These are phyloP conservation scores for Raphicerus campestris DNA, from an alignment of 2,113 vertebrate genomes.

Conservation along the genomic window DNA sequence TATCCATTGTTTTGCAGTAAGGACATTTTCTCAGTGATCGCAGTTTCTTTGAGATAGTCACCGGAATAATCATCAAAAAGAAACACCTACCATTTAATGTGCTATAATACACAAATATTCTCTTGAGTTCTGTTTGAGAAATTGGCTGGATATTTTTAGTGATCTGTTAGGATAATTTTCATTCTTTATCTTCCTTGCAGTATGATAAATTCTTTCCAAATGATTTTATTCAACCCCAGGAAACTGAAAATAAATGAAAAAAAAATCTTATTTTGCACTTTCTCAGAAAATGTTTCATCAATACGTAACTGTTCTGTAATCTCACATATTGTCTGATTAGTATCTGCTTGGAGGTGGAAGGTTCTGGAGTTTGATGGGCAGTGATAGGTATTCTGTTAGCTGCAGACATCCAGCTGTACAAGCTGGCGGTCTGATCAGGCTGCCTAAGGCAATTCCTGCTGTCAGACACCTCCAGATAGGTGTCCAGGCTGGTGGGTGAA, in stretches of 20 bases:
- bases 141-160: neutral
- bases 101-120: neutral
- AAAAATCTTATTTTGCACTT: neutral
- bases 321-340: neutral
- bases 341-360: neutral
- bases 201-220: conserved; percentile 13
- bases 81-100: neutral
- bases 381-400: neutral
- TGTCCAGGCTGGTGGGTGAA: neutral
- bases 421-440: neutral
- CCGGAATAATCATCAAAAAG: neutral
- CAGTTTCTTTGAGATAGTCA: neutral
- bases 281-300: neutral
- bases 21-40: neutral
- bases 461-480: neutral
- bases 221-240: neutral
- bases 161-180: neutral
- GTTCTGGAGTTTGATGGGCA: neutral
- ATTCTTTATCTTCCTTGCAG: neutral
- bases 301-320: neutral
- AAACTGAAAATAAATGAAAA: neutral
- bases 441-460: fast-evolving
- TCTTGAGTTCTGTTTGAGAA: neutral
- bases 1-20: neutral
- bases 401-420: fast-evolving